A percentile compares a stretch with the other conserved stretches of the same genome.
These are phyloP conservation scores for Agonopterix subpropinquella DNA, from an alignment of 2,888 invertebrate genomes.

Conservation along the genomic window DNA sequence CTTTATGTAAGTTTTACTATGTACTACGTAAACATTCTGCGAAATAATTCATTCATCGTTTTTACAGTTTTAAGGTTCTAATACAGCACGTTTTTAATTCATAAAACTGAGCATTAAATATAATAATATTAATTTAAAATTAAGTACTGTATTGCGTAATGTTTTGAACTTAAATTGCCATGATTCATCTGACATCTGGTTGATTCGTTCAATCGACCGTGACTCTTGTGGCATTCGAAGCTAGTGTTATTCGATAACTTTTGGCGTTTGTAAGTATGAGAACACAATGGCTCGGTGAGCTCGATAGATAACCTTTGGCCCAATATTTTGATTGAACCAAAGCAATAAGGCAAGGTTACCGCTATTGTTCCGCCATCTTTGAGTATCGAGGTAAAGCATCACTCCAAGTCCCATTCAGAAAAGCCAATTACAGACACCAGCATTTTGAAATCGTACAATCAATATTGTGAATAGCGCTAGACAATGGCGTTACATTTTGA, in stretches of 20 bases:
- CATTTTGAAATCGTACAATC: slow-evolving; percentile 39
- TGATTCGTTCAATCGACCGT: slow-evolving; percentile 30
- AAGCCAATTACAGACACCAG: slow-evolving; percentile 40
- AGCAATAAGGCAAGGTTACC: slow-evolving; percentile 54
- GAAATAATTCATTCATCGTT: too few relatives aligned
- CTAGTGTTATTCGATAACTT: slow-evolving; percentile 40
- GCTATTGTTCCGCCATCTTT: slow-evolving; percentile 47
- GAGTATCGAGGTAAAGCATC: slow-evolving; percentile 23
- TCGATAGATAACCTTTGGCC: slow-evolving; percentile 48
- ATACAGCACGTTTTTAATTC: too few relatives aligned
- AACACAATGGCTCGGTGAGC: slow-evolving; percentile 28
- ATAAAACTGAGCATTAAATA: too few relatives aligned
- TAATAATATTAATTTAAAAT: too few relatives aligned
- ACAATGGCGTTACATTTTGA: slow-evolving; percentile 23
- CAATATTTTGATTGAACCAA: slow-evolving; percentile 62
- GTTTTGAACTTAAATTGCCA: too few relatives aligned
- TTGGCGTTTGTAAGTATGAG: slow-evolving; percentile 33
- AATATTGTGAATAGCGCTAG: slow-evolving; percentile 26
- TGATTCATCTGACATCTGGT: too few relatives aligned
- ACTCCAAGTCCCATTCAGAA: slow-evolving; percentile 35
- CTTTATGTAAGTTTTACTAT: too few relatives aligned
- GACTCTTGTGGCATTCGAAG: slow-evolving; percentile 52
- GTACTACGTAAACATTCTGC: too few relatives aligned
- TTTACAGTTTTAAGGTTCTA: too few relatives aligned
- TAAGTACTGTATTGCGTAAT: too few relatives aligned